Evolutionary conservation across 2,888 invertebrate genomes (phyloP).

Genomic region (Onchidella celtica): DNA sequence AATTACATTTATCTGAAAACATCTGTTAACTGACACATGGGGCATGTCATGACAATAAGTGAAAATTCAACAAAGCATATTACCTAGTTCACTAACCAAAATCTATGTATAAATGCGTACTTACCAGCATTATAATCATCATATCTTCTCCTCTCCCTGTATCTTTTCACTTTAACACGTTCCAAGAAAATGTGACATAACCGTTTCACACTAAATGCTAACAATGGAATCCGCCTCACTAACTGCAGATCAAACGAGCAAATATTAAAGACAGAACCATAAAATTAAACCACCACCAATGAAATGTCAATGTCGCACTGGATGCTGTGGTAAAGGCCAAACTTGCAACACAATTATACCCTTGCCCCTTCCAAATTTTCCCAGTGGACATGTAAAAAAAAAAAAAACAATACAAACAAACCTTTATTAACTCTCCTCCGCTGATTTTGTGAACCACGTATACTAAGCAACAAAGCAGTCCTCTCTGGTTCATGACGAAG

Average conservation of each 20-base stretch:
- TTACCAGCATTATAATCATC: conserved; percentile 6
- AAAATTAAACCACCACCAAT: no score
- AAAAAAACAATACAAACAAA: conserved; percentile 25
- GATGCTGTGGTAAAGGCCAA: no score
- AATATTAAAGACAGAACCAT: no score
- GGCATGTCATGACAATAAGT: no score
- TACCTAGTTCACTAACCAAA: not conserved
- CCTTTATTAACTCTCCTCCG: conserved; percentile 27
- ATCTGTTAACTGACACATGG: no score
- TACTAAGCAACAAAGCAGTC: conserved; percentile 31
- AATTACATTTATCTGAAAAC: no score
- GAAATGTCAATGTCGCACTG: no score
- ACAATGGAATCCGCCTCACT: conserved; percentile 26
- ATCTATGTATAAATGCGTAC: no score
- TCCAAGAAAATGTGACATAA: conserved; percentile 31
- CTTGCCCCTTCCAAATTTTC: no score
- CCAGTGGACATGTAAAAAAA: no score
- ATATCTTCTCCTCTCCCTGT: conserved; percentile 21
- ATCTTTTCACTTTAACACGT: conserved; percentile 34
- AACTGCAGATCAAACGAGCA: conserved; percentile 24
- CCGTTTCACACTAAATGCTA: conserved; percentile 29
- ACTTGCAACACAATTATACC: no score
- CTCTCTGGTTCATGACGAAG: conserved; percentile 35
- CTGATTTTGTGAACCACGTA: conserved; percentile 39
- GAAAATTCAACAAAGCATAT: not conserved